Evolutionary conservation across 2,797 vertebrate species (phyloP), one percentile per base, ranked within the genome.

Genomic region (Sebastes nivosus): DNA sequence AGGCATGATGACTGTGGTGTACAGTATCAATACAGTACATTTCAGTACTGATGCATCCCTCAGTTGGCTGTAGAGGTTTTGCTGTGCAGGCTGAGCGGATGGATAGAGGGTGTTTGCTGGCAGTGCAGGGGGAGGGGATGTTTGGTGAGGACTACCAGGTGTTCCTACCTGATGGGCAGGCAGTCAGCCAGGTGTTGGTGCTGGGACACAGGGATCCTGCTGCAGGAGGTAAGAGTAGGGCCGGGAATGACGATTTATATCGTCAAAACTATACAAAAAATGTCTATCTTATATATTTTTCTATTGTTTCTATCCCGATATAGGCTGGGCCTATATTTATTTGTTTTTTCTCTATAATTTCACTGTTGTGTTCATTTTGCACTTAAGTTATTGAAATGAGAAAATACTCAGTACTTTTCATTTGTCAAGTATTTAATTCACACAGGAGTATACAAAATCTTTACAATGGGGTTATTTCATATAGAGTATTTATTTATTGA

Each of bases 101-200:
- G 74, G 85, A 90, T 20, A 58, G 42, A 72, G 86, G 75, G 52
- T 82, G 89, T 86, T 75, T 86, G 78, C 75, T 89, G 67, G 90
- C 72, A 11, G 65, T 72, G 55, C 63, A 83, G 81, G 80, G 77
- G 67, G 82, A 75, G 85, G 90, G 73, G 66, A 85, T 94, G 87
- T 88, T 91, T 55, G 92, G 81, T 25, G 89, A 94, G 58, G 93
- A 94, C 78, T 93, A 83, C 89, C 93, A 93, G 91, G 88, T 94
- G 83, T 87, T 93, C 57, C 24, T 90, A 46, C 67, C 85, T 63
- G 93, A 94, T 69, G 87, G 84, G 66, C 80, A 42, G 86, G 88
- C 87, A 4, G 27, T 85, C 1, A 82, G 89, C 79, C 93, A 92
- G 84, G 85, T 93, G 88, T 71, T 84, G 89, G 72, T 93, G 85